phyloP scores from a whole-genome alignment of 1,140 invertebrate genomes.

The Drosophila trapezifrons region DNA sequence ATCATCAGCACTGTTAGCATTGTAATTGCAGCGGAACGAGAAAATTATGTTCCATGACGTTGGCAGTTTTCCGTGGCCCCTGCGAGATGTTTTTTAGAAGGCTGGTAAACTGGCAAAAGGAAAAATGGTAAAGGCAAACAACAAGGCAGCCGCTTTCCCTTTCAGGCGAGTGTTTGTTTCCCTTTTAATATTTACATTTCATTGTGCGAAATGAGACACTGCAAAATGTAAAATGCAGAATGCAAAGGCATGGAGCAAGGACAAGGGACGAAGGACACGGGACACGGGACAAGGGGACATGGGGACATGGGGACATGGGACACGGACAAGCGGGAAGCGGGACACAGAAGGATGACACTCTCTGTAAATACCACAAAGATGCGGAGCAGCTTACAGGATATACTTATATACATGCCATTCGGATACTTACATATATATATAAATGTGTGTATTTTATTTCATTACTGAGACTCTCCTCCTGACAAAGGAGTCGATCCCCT shows the following conservation, averaged over 20 bases:
- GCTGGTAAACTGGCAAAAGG: constrained; percentile 17
- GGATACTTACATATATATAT: constrained; percentile 31
- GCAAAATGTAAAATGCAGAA: constrained; percentile 65
- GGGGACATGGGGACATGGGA: constrained; percentile 13
- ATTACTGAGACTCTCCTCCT: constrained; percentile 45
- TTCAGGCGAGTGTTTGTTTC: constrained; percentile 59
- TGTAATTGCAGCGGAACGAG: constrained; percentile 48
- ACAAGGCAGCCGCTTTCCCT: constrained; percentile 53
- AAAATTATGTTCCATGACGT: constrained; percentile 56
- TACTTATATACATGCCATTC: constrained; percentile 11
- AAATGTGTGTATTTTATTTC: constrained; percentile 56
- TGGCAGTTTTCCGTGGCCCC: constrained; percentile 24
- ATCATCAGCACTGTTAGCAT: constrained; percentile 25
- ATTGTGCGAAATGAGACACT: constrained; percentile 64
- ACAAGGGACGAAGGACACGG: constrained; percentile 8
- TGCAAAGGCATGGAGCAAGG: constrained; percentile 12
- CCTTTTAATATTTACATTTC: constrained; percentile 76
- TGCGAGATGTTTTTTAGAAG: constrained; percentile 39
- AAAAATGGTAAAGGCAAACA: constrained; percentile 51
- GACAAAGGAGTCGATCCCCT: constrained; percentile 20
- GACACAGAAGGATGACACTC: constrained; percentile 47
- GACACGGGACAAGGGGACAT: constrained; percentile 1
- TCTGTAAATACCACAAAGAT: constrained; percentile 68
- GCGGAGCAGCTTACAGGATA: constrained; percentile 24
- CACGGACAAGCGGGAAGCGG: background rate